Percentiles rank a stretch among this genome's conserved stretches.
Conservation (phyloP, 2,113 vertebrate genomes). For the Lasiurus cinereus region DNA sequence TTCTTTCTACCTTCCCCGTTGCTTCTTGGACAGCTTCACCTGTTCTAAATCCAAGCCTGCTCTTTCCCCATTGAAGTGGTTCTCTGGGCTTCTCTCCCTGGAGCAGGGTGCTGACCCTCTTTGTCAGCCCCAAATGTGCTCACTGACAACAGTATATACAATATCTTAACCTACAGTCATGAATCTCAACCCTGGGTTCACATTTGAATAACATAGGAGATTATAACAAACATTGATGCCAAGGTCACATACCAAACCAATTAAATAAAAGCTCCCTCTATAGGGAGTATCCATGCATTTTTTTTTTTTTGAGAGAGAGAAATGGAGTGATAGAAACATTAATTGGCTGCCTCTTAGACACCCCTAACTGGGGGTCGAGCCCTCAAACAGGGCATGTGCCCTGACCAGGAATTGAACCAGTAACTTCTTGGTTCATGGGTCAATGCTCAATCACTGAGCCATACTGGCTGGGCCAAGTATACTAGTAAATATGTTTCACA, state of each 20-base stretch:
- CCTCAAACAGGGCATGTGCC: no score
- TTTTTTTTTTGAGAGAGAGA: no score
- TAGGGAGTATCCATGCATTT: not conserved
- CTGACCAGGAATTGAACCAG: no score
- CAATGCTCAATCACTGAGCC: no score
- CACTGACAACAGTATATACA: not conserved
- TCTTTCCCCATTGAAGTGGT: not conserved
- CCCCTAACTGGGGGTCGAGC: no score
- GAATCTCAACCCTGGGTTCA: not conserved
- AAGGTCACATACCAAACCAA: not conserved
- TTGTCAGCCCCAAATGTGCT: not conserved
- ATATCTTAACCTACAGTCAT: not conserved
- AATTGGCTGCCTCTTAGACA: no score
- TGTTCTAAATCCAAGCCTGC: not conserved
- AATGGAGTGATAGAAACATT: no score
- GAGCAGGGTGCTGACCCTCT: not conserved
- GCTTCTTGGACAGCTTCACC: not conserved
- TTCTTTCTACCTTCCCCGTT: not conserved
- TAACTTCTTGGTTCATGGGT: no score
- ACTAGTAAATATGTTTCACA: not conserved
- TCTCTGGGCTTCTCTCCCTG: not conserved
- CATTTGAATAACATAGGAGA: not conserved
- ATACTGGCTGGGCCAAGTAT: no score
- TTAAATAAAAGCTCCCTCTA: slow-evolving; percentile 1
- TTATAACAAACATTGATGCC: not conserved